These are phyloP conservation scores for Gallinago undulata DNA, from an alignment of 2,113 vertebrate genomes.

Conservation along the genomic window DNA sequence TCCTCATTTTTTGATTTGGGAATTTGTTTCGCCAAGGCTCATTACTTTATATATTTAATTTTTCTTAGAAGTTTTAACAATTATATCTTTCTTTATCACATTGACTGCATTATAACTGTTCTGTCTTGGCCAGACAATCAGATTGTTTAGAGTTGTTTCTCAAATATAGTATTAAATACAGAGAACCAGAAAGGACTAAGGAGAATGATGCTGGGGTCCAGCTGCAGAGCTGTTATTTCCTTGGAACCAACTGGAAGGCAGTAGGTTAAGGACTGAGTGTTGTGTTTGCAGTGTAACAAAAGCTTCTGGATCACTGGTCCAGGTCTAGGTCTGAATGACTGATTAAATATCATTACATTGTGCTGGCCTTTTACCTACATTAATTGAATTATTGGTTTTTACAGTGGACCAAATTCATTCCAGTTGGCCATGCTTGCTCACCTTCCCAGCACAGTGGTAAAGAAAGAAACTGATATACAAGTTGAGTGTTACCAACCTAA, in stretches of 20 bases:
- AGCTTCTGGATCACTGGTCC: background rate
- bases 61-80: background rate
- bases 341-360: background rate
- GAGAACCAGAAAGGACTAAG: background rate
- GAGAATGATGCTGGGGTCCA: background rate
- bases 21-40: background rate
- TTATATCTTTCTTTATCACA: background rate
- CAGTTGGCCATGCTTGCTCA: background rate
- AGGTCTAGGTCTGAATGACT: background rate
- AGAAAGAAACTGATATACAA: background rate
- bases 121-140: background rate
- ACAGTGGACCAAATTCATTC: slow-evolving; percentile 1
- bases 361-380: background rate
- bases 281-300: background rate
- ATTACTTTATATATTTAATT: background rate
- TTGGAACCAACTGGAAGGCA: background rate
- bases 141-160: background rate
- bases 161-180: background rate
- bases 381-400: background rate
- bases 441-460: background rate
- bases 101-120: background rate
- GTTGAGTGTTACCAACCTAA: background rate
- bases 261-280: background rate
- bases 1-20: background rate
- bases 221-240: background rate